These are phyloP conservation scores for Drosophila anomelani DNA, from an alignment of 2,888 invertebrate species.

Conservation along the genomic window DNA sequence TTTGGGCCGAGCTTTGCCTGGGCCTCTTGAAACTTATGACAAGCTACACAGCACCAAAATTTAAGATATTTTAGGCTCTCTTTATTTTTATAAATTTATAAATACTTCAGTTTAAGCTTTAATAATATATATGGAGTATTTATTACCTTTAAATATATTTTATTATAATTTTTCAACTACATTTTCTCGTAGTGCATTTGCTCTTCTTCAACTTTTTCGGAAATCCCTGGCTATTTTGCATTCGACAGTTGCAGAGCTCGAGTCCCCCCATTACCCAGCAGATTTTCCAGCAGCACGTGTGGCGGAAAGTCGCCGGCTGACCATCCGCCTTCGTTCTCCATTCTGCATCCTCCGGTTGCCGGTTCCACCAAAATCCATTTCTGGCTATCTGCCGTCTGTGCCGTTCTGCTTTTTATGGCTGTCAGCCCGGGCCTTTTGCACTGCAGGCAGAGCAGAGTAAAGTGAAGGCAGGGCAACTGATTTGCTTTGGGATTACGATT, in stretches of 20 bases:
- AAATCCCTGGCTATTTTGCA: constrained; percentile 40
- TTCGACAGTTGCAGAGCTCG: constrained; percentile 41
- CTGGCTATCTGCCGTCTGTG: constrained; percentile 36
- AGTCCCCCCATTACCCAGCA: constrained; percentile 8
- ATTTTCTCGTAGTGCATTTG: neutral
- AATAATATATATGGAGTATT: neutral
- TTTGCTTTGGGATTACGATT: constrained; percentile 62
- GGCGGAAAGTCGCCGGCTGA: constrained; percentile 32
- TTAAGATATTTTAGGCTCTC: neutral
- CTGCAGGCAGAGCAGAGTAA: constrained; percentile 10
- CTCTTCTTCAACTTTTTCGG: constrained; percentile 17
- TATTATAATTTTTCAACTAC: rapidly evolving
- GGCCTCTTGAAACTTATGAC: constrained; percentile 27
- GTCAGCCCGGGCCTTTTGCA: constrained; percentile 34
- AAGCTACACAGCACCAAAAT: neutral
- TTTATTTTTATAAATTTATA: neutral
- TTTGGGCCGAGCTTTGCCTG: constrained; percentile 14
- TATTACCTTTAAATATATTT: neutral
- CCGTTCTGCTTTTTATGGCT: constrained; percentile 44
- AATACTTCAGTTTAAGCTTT: neutral
- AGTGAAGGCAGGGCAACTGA: constrained; percentile 40
- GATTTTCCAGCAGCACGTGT: constrained; percentile 50
- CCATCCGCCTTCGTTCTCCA: neutral
- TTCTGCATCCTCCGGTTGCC: neutral
- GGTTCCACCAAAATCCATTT: constrained; percentile 21